Base-by-base conservation (phyloP, 2,888 invertebrate genomes). In the Selenia dentaria region DNA sequence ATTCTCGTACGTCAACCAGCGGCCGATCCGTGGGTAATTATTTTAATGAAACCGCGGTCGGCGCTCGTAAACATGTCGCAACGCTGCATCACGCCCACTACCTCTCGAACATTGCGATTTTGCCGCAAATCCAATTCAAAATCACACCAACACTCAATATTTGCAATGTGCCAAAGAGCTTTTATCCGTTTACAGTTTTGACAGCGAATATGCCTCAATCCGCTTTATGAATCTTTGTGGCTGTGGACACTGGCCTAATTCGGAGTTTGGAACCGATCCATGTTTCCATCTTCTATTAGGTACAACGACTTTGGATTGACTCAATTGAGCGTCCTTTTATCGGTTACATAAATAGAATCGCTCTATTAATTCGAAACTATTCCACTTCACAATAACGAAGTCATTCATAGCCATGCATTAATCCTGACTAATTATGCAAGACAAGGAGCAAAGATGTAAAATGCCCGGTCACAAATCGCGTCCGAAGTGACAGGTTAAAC, bases 401-500 rank as follows among this genome's bases (percentile, higher is more conserved):
- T 83, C 86, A 78, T 78, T 83, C 84, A 84, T 80, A 83, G 81
- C 74, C 64, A 62, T 74, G 69, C 84, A 87, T 88, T 89, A 89
- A 89, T 88, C 82, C 82, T 77, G 70, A 80, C 86, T 89, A 89
- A 89, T 90, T 88, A 88, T 83, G 82, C 83, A 85, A 84, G 83
- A 80, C 81, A 79, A 61, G 78, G 79, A 83, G 85, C 80, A 80
- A 83, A 85, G 85, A 85, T 84, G 82, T 80, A 84, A 85, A 83
- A 87, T 85, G 83, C 79, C 72, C 75, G 83, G 71, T 72, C 86
- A 88, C 89, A 89, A 90, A 90, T 90, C 79, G 80, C 79, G 79
- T 77, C 77, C 79, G 60, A 80, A 80, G 74, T 85, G 89, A 89
- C 89, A 86, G 82, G 70, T 80, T 82, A 82, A 88, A 87, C 86